Evolutionary conservation across 2,113 vertebrate genomes (phyloP), one percentile per base, ranked within the genome.

Genomic region (Myrmophylax atrothorax): DNA sequence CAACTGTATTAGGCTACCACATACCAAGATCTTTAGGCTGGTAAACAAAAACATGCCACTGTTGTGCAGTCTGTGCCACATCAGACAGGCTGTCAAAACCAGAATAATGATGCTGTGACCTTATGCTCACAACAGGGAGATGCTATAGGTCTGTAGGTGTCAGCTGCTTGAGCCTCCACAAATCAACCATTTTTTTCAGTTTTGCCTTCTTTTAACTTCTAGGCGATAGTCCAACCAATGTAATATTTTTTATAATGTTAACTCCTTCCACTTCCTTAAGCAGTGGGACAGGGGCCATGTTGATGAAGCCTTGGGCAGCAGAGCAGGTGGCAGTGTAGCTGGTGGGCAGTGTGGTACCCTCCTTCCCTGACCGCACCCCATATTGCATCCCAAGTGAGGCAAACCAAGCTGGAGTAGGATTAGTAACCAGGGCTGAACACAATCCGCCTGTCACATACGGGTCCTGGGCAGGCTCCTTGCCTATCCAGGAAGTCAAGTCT

Each of bases 141-240:
- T 63, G 13, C 4, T 37, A 37, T 12, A 56, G 14, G 19, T 52
- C 47, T 64, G 1, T 0, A 28, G 19, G 1, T 73, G 4, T 23
- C 60, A 49, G 9, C 28, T 89, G 23, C 12, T 89, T 31, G 24
- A 52, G 3, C 7, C 20, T 38, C 8, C 25, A 4, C 17, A 35
- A 23, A 33, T 31, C 20, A 10, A 47, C 6, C 18, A 26, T 0
- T 11, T 50, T 60, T 70, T 83, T 12, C 24, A 82, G 10, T 64
- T 90, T 72, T 80, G 11, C 16, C 7, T 52, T 63, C 26, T 58
- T 60, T 5, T 52, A 31, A 40, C 20, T 62, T 73, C 10, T 14
- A 58, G 23, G 9, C 11, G 17, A 20, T n/a, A 67, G 37, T 46
- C 11, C 58, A 49, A 44, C 9, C 18, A 72, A 49, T 5, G 16